Percentiles rank a stretch among this genome's conserved stretches.
Conservation (phyloP, 2,888 invertebrate genomes). For the Neuroscelio doddi region DNA sequence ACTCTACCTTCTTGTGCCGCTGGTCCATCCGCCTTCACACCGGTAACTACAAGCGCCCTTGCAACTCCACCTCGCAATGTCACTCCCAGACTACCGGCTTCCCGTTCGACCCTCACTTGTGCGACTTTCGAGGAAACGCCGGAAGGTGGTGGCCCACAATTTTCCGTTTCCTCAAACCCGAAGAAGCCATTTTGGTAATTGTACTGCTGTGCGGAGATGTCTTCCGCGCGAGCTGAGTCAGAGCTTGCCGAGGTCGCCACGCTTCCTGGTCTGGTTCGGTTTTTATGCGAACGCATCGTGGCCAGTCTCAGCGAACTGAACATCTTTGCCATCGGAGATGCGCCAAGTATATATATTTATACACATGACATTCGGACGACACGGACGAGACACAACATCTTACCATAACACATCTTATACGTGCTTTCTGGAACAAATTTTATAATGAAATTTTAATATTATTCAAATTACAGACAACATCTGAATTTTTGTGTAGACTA, state of each 20-base stretch:
- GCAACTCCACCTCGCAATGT: conserved; percentile 86
- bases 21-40: conserved; percentile 90
- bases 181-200: conserved; percentile 24
- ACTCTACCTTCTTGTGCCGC: conserved; percentile 90
- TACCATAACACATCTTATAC: too few species aligned
- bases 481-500: too few species aligned
- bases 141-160: conserved; percentile 29
- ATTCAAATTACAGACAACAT: too few species aligned
- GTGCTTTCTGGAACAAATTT: conserved; percentile 3
- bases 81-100: conserved; percentile 89
- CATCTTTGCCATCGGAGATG: conserved; percentile 59
- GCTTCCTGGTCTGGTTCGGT: conserved; percentile 66
- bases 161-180: conserved; percentile 9
- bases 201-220: conserved; percentile 50
- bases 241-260: conserved; percentile 68
- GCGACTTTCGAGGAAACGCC: conserved; percentile 84
- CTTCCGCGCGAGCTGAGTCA: conserved; percentile 62
- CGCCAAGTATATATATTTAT: conserved; percentile 34
- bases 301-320: conserved; percentile 69
- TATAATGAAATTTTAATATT: not conserved
- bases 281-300: conserved; percentile 68
- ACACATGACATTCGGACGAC: conserved; percentile 26
- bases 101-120: conserved; percentile 84
- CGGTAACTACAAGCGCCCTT: conserved; percentile 89
- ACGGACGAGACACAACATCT: not conserved